Conservation (phyloP, 2,888 invertebrate genomes). For the Platyscelio sp. region DNA sequence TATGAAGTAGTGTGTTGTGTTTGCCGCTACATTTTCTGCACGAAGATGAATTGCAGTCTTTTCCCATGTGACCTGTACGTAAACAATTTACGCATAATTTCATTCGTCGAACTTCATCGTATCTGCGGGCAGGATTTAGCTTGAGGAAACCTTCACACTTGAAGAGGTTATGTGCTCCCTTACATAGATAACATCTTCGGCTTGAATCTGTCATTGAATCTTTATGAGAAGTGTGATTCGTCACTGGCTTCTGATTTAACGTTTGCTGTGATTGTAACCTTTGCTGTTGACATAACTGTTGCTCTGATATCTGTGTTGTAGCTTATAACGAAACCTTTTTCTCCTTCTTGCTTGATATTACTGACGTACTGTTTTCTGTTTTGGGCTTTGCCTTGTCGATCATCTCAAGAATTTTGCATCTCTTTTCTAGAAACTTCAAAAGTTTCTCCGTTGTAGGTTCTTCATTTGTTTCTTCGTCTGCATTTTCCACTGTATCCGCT, state of each 20-base stretch:
- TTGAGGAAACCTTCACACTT: not conserved
- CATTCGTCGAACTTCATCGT: not conserved
- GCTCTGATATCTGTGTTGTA: not conserved
- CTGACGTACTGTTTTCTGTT: not conserved
- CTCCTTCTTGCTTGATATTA: not conserved
- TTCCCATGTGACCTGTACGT: not conserved
- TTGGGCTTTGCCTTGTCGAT: not conserved
- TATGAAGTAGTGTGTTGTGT: conserved; percentile 21
- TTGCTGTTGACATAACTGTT: no score
- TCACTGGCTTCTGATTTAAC: not conserved
- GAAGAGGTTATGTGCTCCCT: not conserved
- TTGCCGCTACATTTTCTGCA: not conserved
- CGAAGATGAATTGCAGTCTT: conserved; percentile 8
- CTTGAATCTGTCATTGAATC: not conserved
- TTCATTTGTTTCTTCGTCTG: not conserved
- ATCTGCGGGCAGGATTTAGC: not conserved
- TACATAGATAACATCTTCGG: not conserved
- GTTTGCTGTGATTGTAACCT: no score
- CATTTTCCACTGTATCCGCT: not conserved
- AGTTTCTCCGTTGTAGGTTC: not conserved
- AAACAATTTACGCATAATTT: conserved; percentile 10
- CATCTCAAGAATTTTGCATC: conserved; percentile 2
- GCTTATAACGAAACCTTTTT: not conserved
- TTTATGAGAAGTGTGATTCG: not conserved
- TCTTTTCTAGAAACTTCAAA: conserved; percentile 12